A percentile compares a stretch with the other conserved stretches of the same genome.
These are phyloP conservation scores for Spizaetus ornatus DNA, from an alignment of 2,113 vertebrate genomes.

Conservation along the genomic window DNA sequence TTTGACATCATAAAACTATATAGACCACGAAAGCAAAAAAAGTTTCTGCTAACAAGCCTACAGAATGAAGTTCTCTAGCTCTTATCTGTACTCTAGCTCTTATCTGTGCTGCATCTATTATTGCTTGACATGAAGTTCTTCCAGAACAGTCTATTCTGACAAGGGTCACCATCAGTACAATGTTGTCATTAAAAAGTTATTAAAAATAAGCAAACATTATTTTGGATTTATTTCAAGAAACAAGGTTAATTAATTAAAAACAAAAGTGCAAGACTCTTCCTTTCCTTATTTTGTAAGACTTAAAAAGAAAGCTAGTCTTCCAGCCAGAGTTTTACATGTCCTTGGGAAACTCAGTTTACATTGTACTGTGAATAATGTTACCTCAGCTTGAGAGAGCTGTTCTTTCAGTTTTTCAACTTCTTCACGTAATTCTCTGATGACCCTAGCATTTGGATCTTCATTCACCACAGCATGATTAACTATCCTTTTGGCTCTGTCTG, in stretches of 20 bases:
- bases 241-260: not conserved
- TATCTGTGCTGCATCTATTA: not conserved
- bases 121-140: not conserved
- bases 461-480: slow-evolving; percentile 96
- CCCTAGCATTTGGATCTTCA: slow-evolving; percentile 95
- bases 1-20: not conserved
- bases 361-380: slow-evolving; percentile 25
- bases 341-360: not conserved
- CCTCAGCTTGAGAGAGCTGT: slow-evolving; percentile 95
- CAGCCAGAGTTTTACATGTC: not conserved
- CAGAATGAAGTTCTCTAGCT: not conserved
- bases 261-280: not conserved
- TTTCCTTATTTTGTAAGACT: not conserved
- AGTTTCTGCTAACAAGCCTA: not conserved
- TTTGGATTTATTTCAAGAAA: not conserved
- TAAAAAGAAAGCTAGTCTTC: not conserved
- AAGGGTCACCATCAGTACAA: not conserved
- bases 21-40: not conserved
- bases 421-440: slow-evolving; percentile 94
- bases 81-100: not conserved
- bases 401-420: slow-evolving; percentile 95
- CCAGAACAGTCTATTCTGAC: not conserved
- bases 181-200: not conserved
- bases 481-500: slow-evolving; percentile 95
- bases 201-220: not conserved